These are phyloP conservation scores for Catostomus latipinnis DNA, from an alignment of 2,797 vertebrate genomes.

Conservation along the genomic window DNA sequence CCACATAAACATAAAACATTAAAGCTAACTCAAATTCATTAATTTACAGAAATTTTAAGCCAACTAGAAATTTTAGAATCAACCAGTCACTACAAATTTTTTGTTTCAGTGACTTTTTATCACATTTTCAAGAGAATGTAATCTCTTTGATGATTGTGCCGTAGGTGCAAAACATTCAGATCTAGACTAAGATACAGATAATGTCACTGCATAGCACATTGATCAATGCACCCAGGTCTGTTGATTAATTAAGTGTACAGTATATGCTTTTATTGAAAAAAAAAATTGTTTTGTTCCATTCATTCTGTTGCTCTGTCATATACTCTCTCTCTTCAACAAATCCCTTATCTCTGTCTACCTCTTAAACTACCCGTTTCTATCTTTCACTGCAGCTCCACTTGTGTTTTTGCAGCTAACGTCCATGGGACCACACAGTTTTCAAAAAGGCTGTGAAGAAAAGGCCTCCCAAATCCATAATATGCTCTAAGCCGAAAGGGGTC, in stretches of 20 bases:
- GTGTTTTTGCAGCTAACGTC: conserved; percentile 46
- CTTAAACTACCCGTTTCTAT: conserved; percentile 7
- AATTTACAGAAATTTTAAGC: too few species aligned
- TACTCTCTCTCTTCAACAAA: not conserved
- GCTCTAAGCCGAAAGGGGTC: conserved; percentile 58
- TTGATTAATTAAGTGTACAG: conserved; percentile 78
- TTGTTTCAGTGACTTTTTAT: too few species aligned
- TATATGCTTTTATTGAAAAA: conserved; percentile 77
- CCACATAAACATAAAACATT: too few species aligned
- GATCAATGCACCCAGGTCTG: conserved; percentile 68
- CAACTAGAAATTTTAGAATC: too few species aligned
- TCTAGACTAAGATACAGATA: conserved; percentile 20
- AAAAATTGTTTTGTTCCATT: not conserved
- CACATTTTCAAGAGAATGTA: conserved; percentile 25
- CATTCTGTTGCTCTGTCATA: conserved; percentile 1
- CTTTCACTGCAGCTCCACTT: conserved; percentile 16
- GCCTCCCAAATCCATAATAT: conserved; percentile 56
- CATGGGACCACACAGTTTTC: conserved; percentile 49
- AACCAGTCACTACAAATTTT: too few species aligned
- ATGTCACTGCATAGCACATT: conserved; percentile 48
- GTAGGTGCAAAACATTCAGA: conserved; percentile 12
- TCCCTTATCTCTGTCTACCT: conserved; percentile 1
- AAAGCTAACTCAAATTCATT: too few species aligned
- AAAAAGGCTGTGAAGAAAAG: conserved; percentile 54
- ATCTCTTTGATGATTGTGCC: not conserved